Evolutionary conservation across 1,140 invertebrate genomes (phyloP).

Genomic region (Drosophila pallidifrons): DNA sequence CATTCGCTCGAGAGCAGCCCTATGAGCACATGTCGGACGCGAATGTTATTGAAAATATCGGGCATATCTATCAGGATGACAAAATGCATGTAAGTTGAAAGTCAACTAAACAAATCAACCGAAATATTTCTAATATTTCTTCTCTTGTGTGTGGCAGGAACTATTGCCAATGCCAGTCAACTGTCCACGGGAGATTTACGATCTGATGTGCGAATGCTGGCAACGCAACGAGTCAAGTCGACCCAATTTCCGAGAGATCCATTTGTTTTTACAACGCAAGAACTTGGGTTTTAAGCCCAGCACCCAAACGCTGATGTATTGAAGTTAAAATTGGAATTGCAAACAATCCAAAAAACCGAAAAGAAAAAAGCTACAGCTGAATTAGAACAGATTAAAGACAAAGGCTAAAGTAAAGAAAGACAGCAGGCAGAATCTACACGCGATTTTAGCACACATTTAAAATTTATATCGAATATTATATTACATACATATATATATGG

Average conservation of each 20-base stretch:
- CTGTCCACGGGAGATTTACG: slow-evolving; percentile 96
- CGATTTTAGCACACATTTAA: slow-evolving; percentile 62
- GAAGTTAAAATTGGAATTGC: slow-evolving; percentile 27
- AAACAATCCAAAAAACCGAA: not conserved
- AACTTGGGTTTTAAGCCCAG: slow-evolving; percentile 92
- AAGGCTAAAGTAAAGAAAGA: slow-evolving; percentile 5
- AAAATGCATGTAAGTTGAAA: slow-evolving; percentile 83
- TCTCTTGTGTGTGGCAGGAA: slow-evolving; percentile 85
- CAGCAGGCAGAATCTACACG: slow-evolving; percentile 15
- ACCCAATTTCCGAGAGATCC: slow-evolving; percentile 96
- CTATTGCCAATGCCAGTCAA: slow-evolving; percentile 91
- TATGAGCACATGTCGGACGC: slow-evolving; percentile 92
- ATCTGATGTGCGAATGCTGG: slow-evolving; percentile 98
- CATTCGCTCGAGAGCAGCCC: slow-evolving; percentile 93
- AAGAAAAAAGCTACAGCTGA: not conserved
- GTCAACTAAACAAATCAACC: slow-evolving; percentile 10
- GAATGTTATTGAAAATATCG: slow-evolving; percentile 92
- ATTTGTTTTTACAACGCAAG: slow-evolving; percentile 95
- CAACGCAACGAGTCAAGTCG: slow-evolving; percentile 92
- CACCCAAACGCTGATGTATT: slow-evolving; percentile 69
- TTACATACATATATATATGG: slow-evolving; percentile 7
- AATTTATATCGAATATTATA: slow-evolving; percentile 42
- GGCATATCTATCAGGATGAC: slow-evolving; percentile 89
- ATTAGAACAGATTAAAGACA: not conserved
- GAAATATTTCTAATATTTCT: not conserved